phyloP scores from a whole-genome alignment of 2,797 vertebrate genomes.

The Labroides dimidiatus region DNA sequence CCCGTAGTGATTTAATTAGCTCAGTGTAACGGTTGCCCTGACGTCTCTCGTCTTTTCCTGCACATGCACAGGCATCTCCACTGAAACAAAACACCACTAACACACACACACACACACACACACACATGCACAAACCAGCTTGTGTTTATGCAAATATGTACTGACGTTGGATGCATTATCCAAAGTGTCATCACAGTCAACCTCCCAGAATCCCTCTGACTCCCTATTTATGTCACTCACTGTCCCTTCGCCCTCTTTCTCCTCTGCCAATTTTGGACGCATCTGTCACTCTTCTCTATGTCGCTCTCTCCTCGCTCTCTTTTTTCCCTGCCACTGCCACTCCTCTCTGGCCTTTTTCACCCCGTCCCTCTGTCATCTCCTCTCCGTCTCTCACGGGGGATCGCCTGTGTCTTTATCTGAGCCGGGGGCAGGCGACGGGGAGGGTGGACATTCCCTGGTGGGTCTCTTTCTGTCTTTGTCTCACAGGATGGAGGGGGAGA shows the following conservation, averaged over 20 bases:
- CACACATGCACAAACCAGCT: constrained; percentile 42
- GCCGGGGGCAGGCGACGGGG: constrained; percentile 51
- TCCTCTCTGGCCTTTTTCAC: constrained; percentile 72
- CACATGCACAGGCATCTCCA: constrained; percentile 56
- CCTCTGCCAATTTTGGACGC: constrained; percentile 64
- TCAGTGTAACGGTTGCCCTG: constrained; percentile 56
- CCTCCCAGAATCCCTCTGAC: constrained; percentile 51
- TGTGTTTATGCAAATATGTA: constrained; percentile 68
- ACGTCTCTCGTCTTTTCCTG: constrained; percentile 33
- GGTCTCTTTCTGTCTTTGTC: constrained; percentile 71
- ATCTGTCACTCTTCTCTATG: constrained; percentile 70
- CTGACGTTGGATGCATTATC: constrained; percentile 39
- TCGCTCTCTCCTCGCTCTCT: constrained; percentile 5
- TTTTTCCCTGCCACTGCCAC: constrained; percentile 26
- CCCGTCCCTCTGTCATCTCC: constrained; percentile 59
- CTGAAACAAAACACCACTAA: constrained; percentile 49
- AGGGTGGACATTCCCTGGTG: constrained; percentile 72
- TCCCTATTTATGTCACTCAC: constrained; percentile 58
- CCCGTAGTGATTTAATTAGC: constrained; percentile 77
- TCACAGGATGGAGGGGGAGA: constrained; percentile 35
- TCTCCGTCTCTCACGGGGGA: constrained; percentile 59
- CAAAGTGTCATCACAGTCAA: constrained; percentile 53
- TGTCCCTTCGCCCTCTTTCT: constrained; percentile 69
- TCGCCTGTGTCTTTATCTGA: constrained; percentile 76
- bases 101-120: constrained; percentile 18